phyloP scores from a whole-genome alignment of 2,113 vertebrate genomes.

The Alligator sinensis region DNA sequence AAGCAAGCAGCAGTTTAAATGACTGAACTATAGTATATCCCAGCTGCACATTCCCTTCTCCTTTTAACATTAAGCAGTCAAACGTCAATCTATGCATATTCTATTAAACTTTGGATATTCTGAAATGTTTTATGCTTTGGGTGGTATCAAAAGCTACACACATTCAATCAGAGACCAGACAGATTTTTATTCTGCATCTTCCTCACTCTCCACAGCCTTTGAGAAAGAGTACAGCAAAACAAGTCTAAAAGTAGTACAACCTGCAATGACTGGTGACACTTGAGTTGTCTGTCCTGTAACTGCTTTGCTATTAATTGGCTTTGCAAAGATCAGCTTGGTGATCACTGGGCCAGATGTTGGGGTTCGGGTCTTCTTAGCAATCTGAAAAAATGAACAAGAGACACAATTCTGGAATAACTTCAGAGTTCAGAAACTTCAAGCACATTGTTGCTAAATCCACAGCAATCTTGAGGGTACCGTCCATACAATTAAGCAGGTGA shows the following conservation, averaged over 20 bases:
- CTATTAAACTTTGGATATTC: background rate
- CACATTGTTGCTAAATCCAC: background rate
- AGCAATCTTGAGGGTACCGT: background rate
- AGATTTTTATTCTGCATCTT: background rate
- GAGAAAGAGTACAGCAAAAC: conserved; percentile 41
- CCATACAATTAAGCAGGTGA: background rate
- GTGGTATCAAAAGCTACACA: background rate
- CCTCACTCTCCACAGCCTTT: background rate
- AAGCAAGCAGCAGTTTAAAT: background rate
- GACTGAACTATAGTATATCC: background rate
- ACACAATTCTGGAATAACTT: conserved; percentile 35
- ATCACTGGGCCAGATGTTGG: conserved; percentile 93
- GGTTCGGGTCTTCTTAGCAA: conserved; percentile 92
- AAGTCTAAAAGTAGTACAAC: conserved; percentile 80
- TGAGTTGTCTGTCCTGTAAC: conserved; percentile 89
- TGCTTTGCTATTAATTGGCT: conserved; percentile 96
- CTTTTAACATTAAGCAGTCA: background rate
- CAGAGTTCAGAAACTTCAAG: conserved; percentile 5
- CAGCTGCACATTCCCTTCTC: background rate
- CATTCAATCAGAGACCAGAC: background rate
- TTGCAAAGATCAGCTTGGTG: conserved; percentile 96
- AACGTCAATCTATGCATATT: background rate
- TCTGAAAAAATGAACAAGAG: conserved; percentile 83
- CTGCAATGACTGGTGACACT: conserved; percentile 89
- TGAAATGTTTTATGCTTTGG: background rate